A percentile compares a stretch with the other conserved stretches of the same genome.
Conservation (phyloP, 2,113 vertebrate species). For the Mesitornis unicolor region DNA sequence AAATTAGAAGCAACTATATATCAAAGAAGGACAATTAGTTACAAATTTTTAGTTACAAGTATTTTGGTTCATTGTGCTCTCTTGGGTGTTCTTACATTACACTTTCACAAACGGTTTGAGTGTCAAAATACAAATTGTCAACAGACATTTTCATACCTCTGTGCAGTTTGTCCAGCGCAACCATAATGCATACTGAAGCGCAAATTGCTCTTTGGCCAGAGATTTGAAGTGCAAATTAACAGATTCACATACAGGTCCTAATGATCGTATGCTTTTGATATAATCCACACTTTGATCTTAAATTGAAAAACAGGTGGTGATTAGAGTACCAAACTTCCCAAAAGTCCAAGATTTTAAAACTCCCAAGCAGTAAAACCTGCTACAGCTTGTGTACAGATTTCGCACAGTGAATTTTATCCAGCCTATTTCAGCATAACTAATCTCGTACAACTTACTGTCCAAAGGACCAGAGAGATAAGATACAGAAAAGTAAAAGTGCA, state of each 20-base stretch:
- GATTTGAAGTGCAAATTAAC: conserved; percentile 64
- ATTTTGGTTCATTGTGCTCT: not conserved
- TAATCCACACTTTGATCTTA: conserved; percentile 70
- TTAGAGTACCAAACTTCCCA: not conserved
- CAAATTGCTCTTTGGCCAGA: conserved; percentile 58
- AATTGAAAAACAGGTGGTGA: not conserved
- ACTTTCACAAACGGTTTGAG: not conserved
- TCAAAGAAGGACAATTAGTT: not conserved
- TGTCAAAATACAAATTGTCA: not conserved
- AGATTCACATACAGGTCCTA: conserved; percentile 78
- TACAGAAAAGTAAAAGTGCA: not conserved
- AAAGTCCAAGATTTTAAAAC: not conserved
- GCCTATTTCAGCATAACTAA: not conserved
- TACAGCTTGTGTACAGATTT: not conserved
- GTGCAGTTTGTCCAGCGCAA: conserved; percentile 73
- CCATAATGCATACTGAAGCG: conserved; percentile 44
- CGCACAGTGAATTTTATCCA: not conserved
- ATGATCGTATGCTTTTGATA: conserved; percentile 53
- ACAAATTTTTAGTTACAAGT: not conserved
- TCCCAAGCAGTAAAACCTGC: not conserved
- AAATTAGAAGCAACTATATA: not conserved
- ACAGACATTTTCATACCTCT: conserved; percentile 65
- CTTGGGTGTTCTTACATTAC: not conserved
- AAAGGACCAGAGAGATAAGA: not conserved
- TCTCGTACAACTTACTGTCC: not conserved